Percentiles rank a stretch among this genome's conserved stretches.
Conservation (phyloP, 2,113 vertebrate genomes). For the Hipposideros armiger region DNA sequence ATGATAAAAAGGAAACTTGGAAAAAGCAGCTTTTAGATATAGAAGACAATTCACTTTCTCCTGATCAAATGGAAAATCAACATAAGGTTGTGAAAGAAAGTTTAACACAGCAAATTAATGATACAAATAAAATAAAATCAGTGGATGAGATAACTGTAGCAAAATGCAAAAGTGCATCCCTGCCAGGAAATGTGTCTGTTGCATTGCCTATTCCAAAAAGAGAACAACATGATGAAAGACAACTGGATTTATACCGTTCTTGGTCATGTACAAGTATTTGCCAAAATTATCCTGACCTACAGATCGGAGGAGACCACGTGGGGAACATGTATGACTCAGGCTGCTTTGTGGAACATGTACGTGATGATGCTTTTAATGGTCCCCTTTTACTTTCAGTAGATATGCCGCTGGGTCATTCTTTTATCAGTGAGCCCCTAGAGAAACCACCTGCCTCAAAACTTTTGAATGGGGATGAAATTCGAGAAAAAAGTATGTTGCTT, state of each 20-base stretch:
- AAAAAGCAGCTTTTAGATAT: conserved; percentile 71
- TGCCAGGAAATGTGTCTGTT: not conserved
- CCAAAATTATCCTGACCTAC: conserved; percentile 90
- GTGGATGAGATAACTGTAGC: not conserved
- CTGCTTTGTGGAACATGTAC: conserved; percentile 76
- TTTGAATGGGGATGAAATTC: conserved; percentile 82
- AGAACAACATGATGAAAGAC: not conserved
- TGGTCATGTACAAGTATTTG: conserved; percentile 89
- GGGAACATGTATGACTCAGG: conserved; percentile 82
- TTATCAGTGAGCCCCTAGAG: not conserved
- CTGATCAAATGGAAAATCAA: conserved; percentile 23
- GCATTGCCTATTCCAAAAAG: conserved; percentile 85
- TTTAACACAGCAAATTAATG: not conserved
- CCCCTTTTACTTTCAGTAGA: conserved; percentile 87
- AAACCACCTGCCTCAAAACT: not conserved
- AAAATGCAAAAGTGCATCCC: not conserved
- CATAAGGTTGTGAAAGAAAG: conserved; percentile 20
- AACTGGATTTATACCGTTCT: conserved; percentile 85
- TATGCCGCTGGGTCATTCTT: conserved; percentile 73
- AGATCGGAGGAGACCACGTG: conserved; percentile 87
- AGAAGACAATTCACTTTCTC: conserved; percentile 62
- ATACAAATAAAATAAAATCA: not conserved
- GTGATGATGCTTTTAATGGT: conserved; percentile 56
- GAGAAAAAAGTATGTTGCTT: conserved; percentile 87
- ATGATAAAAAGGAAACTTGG: conserved; percentile 77